Evolutionary conservation across 2,797 vertebrate species (phyloP), one percentile per base, ranked within the genome.

Genomic region (Lepidocolaptes lacrymiger): DNA sequence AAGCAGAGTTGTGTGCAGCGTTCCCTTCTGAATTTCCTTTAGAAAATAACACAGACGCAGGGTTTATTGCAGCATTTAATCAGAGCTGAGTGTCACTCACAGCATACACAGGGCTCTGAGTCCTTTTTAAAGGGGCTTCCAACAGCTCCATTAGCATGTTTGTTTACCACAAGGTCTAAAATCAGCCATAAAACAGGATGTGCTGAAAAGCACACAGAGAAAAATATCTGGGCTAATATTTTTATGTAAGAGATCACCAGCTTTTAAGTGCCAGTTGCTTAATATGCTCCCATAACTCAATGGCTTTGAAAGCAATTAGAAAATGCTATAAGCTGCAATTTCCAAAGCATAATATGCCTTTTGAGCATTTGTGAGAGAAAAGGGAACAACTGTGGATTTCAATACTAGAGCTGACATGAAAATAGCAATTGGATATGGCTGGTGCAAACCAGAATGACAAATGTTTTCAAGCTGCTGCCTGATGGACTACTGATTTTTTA

Each of bases 251-350:
- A 88, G 91, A 94, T 89, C 82, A 81, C 76, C 87, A 81, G 95
- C 69, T 93, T 93, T 86, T 66, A 91, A 88, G 79, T 55, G 95
- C 92, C 26, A 13, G 85, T 74, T 88, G 95, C 81, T 94, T 95
- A 97, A 94, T 93, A 75, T 59, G 73, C 88, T 92, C 67, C 76
- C 77, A 36, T 78, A 95, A 93, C 85, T 95, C 91, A 64, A 6
- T 2, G 24, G 93, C 95, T 96, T 96, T 86, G 95, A 69, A 89
- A 95, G 95, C 95, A 97, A 95, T 95, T 96, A 96, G 95, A 49
- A 95, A 96, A 95, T 92, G 94, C 88, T 46, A 14, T 84, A 94
- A 96, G 89, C 95, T 91, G 89, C 89, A 44, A 30, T 95, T 92
- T 91, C 71, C 16, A 1, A 79, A 71, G 56, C 13, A 7, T 74